Conservation (phyloP, 2,888 invertebrate species). For the Platypus cylindrus region DNA sequence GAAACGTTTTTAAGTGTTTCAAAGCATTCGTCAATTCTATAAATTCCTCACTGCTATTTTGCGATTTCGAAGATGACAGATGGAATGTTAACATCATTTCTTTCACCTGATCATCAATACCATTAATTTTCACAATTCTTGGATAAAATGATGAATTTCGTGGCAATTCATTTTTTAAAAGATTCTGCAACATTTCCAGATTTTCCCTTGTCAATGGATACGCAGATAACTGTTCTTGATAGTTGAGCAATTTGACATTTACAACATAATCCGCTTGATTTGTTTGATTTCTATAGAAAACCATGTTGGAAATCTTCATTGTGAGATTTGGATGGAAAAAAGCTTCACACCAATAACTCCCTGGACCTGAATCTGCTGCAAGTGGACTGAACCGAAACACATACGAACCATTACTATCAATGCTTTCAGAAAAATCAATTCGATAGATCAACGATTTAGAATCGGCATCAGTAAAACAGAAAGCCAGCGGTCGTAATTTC, state of each 20-base stretch:
- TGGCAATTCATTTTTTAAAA: slow-evolving; percentile 12
- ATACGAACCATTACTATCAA: slow-evolving; percentile 1
- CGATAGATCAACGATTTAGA: slow-evolving; percentile 11
- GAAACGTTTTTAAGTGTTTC: slow-evolving; percentile 7
- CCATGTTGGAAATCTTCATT: slow-evolving; percentile 13
- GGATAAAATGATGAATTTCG: slow-evolving; percentile 12
- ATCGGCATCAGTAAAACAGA: slow-evolving; percentile 22
- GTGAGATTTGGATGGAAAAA: slow-evolving; percentile 20
- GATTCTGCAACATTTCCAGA: slow-evolving; percentile 13
- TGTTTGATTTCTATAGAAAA: neutral
- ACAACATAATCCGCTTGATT: slow-evolving; percentile 19
- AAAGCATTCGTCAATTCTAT: slow-evolving; percentile 5
- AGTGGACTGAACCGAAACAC: slow-evolving; percentile 12
- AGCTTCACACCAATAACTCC: slow-evolving; percentile 25
- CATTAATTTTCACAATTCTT: slow-evolving; percentile 20
- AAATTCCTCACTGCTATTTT: slow-evolving; percentile 7
- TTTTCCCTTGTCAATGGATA: slow-evolving; percentile 17
- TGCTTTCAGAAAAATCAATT: slow-evolving; percentile 2
- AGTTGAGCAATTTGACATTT: slow-evolving; percentile 15
- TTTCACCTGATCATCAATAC: slow-evolving; percentile 15
- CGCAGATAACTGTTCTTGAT: slow-evolving; percentile 8
- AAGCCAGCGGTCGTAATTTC: slow-evolving; percentile 14
- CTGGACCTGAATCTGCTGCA: slow-evolving; percentile 17
- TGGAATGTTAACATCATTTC: slow-evolving; percentile 20
- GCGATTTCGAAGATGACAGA: slow-evolving; percentile 9